phyloP scores from a whole-genome alignment of 2,113 vertebrate species.

The Coreoperca whiteheadi region DNA sequence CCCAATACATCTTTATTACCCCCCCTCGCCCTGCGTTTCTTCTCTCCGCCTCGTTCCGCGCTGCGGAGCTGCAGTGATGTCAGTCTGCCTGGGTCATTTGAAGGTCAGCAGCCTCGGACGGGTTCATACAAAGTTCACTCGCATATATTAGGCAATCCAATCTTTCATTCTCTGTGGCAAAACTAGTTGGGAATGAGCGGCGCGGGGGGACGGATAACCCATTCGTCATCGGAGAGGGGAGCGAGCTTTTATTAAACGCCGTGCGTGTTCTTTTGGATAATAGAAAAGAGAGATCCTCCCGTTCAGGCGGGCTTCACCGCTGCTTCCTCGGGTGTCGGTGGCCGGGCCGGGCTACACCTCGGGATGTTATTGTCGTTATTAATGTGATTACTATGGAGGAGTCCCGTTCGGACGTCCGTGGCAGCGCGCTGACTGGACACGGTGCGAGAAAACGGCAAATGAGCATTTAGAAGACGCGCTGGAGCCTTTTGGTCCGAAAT shows the following conservation, averaged over 20 bases:
- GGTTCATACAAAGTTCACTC: slow-evolving; percentile 99
- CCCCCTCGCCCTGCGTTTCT: slow-evolving; percentile 56
- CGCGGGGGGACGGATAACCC: slow-evolving; percentile 89
- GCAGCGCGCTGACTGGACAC: slow-evolving; percentile 77
- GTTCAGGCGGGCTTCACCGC: slow-evolving; percentile 27
- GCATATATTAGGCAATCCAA: slow-evolving; percentile 99
- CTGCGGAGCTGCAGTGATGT: slow-evolving; percentile 90
- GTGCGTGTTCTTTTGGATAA: slow-evolving; percentile 55
- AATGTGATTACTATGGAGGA: slow-evolving; percentile 24
- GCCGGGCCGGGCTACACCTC: slow-evolving; percentile 51
- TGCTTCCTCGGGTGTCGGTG: slow-evolving; percentile 18
- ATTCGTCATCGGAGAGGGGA: slow-evolving; percentile 88
- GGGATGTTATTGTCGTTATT: slow-evolving; percentile 14
- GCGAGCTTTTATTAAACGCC: slow-evolving; percentile 72
- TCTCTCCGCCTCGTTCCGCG: slow-evolving; percentile 59
- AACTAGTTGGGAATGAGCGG: slow-evolving; percentile 98
- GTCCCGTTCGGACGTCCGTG: slow-evolving; percentile 28
- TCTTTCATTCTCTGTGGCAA: slow-evolving; percentile 95
- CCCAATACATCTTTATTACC: slow-evolving; percentile 4
- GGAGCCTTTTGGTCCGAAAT: slow-evolving; percentile 89
- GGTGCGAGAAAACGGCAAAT: slow-evolving; percentile 87
- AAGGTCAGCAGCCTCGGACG: slow-evolving; percentile 99
- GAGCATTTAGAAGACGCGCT: slow-evolving; percentile 90
- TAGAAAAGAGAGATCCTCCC: slow-evolving; percentile 31
- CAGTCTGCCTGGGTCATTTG: slow-evolving; percentile 97